Base-by-base conservation (phyloP, 2,797 vertebrate species). In the Epinephelus awoara region DNA sequence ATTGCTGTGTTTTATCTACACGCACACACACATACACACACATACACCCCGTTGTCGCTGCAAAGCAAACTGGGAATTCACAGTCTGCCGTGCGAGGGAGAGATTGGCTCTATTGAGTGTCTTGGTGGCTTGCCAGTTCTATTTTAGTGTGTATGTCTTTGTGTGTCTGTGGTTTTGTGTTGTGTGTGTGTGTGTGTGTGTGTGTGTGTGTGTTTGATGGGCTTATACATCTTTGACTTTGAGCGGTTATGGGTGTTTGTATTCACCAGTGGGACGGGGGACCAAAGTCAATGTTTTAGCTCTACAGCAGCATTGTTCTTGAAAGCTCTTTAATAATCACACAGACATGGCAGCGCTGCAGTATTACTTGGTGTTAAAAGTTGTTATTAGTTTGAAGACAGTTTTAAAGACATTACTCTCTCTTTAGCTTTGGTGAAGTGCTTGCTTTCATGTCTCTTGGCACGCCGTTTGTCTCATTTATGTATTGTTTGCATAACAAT, bases 181-280 rank as follows among this genome's bases (percentile, higher is more conserved):
- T 79, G 47, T 79, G 29, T 68, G 73, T 75, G 72, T 87, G 82
- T 85, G 86, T 84, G 65, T 58, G 75, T 9, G 40, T 84, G 61
- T 58, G 75, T 65, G 52, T 77, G 64, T 74, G 67, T 75, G 72
- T 46, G 59, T 71, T 92, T 90, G 81, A 89, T 90, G 81, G 83
- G 86, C 89, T 92, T 87, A 84, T 74, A 79, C 83, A 82, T 87
- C 89, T 91, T 90, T 93, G 93, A 94, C 93, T 94, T 94, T 92
- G 87, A 94, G 85, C 78, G 44, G 87, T 85, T 92, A 68, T 88
- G 89, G 88, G 84, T 91, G 79, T 94, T 94, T 93, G 92, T 91
- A 83, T 85, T 91, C 86, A 87, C 91, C 84, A 86, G 83, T 85
- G 93, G 88, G 89, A 86, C 54, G 2, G 23, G 63, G 71, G 80